Base-by-base conservation (phyloP, 1,140 invertebrate genomes). In the Danaus plexippus region DNA sequence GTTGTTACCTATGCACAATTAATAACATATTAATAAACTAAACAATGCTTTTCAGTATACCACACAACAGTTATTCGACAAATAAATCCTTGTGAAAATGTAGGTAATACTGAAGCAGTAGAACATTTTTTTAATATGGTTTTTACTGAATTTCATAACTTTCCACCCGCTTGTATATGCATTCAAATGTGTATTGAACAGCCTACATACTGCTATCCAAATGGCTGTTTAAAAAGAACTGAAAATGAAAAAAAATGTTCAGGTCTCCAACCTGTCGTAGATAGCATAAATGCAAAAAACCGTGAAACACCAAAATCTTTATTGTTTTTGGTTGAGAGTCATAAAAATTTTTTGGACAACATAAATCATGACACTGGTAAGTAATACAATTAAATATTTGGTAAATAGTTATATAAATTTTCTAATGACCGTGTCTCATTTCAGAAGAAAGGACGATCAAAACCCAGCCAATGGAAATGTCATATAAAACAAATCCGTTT, bases 51-150 rank as follows among this genome's bases (percentile, higher is more conserved):
- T 32, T 42, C 32, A 51, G 13, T n/a, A 48, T 43, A 3, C 15
- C 11, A 9, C 40, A 52, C 42, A 43, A 43, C 50, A 43, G 41
- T 13, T 15, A 10, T 9, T 12, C 40, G 50, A 41, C 8, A 3
- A 9, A 9, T 18, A 10, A 65, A 49, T 12, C 66, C 58, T 5
- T 63, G 63, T 41, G 56, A 65, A 7, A 54, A 57, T 13, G n/a
- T 18, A 9, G 49, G 52, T 1, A 59, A 69, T 5, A 66, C 67
- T 9, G 53, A 54, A n/a, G 44, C 70, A 11, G 71, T 82, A 1
- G 81, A 85, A 52, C 69, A 77, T 54, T 85, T 85, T 50, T 85
- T 85, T 48, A 79, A 77, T 47, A 45, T 81, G 1, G 72, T 85
- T 12, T 83, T 85, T 57, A 55, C 66, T 0, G 80, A 85, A 48